A percentile compares a stretch with the other conserved stretches of the same genome.
phyloP scores from a whole-genome alignment of 1,140 invertebrate genomes.

The Oscheius sp. region DNA sequence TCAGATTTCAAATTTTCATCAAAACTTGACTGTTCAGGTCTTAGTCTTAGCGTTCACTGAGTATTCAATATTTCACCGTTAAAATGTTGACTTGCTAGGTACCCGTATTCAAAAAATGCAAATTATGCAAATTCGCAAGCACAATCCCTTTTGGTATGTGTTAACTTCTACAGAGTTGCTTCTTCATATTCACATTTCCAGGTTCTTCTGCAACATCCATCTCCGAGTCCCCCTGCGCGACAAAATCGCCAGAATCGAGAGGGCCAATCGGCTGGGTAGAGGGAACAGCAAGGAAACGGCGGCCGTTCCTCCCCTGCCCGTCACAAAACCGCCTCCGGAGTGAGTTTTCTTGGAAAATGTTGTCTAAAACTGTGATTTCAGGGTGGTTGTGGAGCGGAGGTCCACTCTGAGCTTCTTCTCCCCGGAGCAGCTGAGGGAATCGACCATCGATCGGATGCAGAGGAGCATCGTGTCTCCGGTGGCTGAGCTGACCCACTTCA shows the following conservation, averaged over 20 bases:
- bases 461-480: neutral
- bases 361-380: neutral
- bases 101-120: too few species aligned
- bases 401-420: constrained; percentile 5
- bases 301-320: neutral
- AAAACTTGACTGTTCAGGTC: too few species aligned
- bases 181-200: constrained; percentile 4
- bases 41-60: too few species aligned
- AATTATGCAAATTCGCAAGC: too few species aligned
- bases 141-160: neutral
- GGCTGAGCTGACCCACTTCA: neutral
- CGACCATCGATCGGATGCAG: too few species aligned
- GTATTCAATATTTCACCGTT: too few species aligned
- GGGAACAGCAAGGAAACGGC: constrained; percentile 9
- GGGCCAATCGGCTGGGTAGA: neutral
- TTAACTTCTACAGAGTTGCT: neutral
- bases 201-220: constrained; percentile 24
- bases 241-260: constrained; percentile 15
- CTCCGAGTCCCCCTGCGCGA: constrained; percentile 12
- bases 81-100: too few species aligned
- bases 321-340: neutral
- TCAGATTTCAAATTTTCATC: neutral
- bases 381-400: constrained; percentile 5
- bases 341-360: neutral
- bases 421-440: neutral